phyloP scores from a whole-genome alignment of 2,888 invertebrate species.

The Thereva unica region DNA sequence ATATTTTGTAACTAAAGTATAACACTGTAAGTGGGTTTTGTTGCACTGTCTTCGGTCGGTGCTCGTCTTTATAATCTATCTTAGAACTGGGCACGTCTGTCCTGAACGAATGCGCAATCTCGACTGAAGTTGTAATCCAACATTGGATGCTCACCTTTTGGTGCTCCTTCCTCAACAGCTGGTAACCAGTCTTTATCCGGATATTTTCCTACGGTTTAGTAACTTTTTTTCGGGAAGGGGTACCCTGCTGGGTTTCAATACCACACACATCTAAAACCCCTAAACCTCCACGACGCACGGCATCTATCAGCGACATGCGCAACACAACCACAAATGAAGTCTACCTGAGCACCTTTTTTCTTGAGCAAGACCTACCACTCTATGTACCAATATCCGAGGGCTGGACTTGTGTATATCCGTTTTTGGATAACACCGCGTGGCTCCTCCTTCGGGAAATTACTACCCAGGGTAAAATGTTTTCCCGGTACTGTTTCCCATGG shows the following conservation, averaged over 20 bases:
- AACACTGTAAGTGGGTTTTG: neutral
- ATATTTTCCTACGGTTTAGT: neutral
- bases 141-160: slow-evolving; percentile 19
- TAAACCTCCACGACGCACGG: too few species aligned
- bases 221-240: slow-evolving; percentile 5
- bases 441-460: too few species aligned
- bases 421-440: too few species aligned
- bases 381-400: too few species aligned
- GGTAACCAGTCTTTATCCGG: slow-evolving; percentile 25
- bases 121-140: slow-evolving; percentile 23
- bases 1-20: neutral
- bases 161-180: slow-evolving; percentile 30
- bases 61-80: neutral
- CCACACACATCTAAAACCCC: too few species aligned
- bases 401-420: too few species aligned
- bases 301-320: too few species aligned
- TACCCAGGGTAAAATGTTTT: too few species aligned
- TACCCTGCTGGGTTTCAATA: neutral
- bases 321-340: too few species aligned
- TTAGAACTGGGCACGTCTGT: slow-evolving; percentile 14
- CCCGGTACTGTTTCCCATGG: too few species aligned
- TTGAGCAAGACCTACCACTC: too few species aligned
- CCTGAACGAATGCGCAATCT: slow-evolving; percentile 34
- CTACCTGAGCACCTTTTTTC: too few species aligned
- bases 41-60: neutral